These are phyloP conservation scores for Meleagris gallopavo DNA, from an alignment of 2,113 vertebrate species.

Conservation along the genomic window DNA sequence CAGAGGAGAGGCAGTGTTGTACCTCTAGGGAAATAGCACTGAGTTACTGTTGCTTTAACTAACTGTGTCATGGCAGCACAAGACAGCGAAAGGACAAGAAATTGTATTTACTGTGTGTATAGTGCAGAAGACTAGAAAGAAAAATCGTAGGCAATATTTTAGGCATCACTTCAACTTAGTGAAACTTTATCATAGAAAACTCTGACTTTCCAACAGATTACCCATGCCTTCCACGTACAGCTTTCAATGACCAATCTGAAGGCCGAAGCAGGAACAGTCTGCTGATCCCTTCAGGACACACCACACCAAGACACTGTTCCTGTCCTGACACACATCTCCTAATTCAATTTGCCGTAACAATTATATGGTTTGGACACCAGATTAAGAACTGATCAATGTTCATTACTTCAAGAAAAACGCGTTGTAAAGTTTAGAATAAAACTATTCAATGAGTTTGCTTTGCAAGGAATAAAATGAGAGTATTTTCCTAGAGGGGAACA, in stretches of 20 bases:
- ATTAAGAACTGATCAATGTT: not conserved
- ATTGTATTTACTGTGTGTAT: not conserved
- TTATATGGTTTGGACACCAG: not conserved
- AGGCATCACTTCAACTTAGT: not conserved
- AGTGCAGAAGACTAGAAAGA: not conserved
- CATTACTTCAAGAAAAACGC: not conserved
- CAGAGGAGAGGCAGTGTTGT: not conserved
- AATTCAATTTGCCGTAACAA: not conserved
- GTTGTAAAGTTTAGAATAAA: not conserved
- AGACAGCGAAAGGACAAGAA: not conserved
- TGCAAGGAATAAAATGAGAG: not conserved
- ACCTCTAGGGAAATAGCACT: not conserved
- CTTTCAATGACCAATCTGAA: not conserved
- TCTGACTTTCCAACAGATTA: not conserved
- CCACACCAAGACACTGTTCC: not conserved
- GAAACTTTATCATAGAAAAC: not conserved
- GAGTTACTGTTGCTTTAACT: not conserved
- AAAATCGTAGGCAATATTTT: not conserved
- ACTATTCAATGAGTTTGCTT: too few species aligned
- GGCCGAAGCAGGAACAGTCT: not conserved
- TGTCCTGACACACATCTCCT: not conserved
- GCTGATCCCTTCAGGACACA: not conserved
- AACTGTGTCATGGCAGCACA: not conserved
- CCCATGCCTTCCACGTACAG: not conserved
- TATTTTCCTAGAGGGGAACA: not conserved